Base-by-base conservation (phyloP, 2,797 vertebrate species). In the Mus caroli region DNA sequence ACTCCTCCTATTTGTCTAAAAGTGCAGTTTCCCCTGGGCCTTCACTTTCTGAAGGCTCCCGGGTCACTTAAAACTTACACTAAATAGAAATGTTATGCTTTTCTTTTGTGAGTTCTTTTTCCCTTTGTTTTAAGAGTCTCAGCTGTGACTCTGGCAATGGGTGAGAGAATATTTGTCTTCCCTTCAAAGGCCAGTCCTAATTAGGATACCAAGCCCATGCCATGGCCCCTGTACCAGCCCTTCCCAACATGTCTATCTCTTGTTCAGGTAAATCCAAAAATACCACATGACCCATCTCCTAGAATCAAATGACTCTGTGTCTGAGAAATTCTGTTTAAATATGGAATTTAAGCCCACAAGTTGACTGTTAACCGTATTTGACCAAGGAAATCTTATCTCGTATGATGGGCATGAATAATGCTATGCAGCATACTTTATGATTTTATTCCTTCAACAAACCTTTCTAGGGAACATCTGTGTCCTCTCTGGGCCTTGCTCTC, bases 351-450 rank as follows among this genome's bases (percentile, higher is more conserved):
- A 73, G 24, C 56, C 46, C 37, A 76, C 6, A 87, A 76, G 40
- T 58, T 13, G 78, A 90, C 7, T 91, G 40, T 52, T 13, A 83
- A 90, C 7, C 91, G n/a, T 37, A 78, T 95, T 79, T 87, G 46
- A 88, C 24, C 17, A 95, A 40, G 19, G 79, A 90, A 64, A 31
- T 0, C 54, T 85, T 50, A 22, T 37, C 22, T 60, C 67, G 1
- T 20, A 19, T 4, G 56, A 67, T 12, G 6, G 10, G n/a, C 17
- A 28, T 26, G 15, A 60, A 88, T 78, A 90, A 43, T 40, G 6
- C 50, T 31, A 76, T 43, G 28, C 31, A 86, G 62, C 28, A 91
- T 22, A 64, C 20, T 58, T 52, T 60, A 34, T 77, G 54, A 54
- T 79, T 87, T 78, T 95, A 50, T 56, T 77, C 24, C 58, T 60